Base-by-base conservation (phyloP, 2,797 vertebrate species). In the Sebastes itinus region DNA sequence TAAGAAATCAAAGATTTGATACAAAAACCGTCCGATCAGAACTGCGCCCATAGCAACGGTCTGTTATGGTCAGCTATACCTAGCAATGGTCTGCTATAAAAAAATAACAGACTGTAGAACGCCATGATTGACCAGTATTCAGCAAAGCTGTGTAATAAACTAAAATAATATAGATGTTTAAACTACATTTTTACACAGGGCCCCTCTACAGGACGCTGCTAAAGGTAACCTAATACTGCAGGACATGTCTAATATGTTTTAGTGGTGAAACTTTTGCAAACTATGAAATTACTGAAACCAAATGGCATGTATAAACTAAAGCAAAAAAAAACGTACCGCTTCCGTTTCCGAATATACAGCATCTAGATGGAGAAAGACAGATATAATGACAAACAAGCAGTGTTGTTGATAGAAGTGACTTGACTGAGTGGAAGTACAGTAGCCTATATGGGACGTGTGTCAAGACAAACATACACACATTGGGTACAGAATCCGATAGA, bases 331-430 rank as follows among this genome's bases (percentile, higher is more conserved):
- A 77, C 95, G 95, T 94, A 99, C 99, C 98, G 96, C 93, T 98
- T 99, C 84, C 96, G 96, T 95, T 99, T 99, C 91, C 98, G 97
- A 94, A 99, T 97, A 83, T 99, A 99, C 87, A 99, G 95, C 95
- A 99, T 97, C 99, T 99, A 87, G 91, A 83, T 72, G 82, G 55
- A 75, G 56, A 78, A 49, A 70, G 20, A 30, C 7, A 73, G 11
- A 68, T n/a, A 69, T 16, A 25, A 73, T n/a, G 23, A 95, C 16
- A 75, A 64, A 65, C 5, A 67, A 67, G 25, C 28, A 22, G 25
- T 23, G 18, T 49, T 28, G n/a, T 42, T 10, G 13, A 22, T n/a
- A 55, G 1, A 72, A 72, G 3, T 11, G 65, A 71, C 16, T 28
- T 22, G 0, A 55, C 49, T 16, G 10, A 77, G 4, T 20, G 2